Base-by-base conservation (phyloP, 2,888 invertebrate genomes). In the Brachynemurus nebulosus region DNA sequence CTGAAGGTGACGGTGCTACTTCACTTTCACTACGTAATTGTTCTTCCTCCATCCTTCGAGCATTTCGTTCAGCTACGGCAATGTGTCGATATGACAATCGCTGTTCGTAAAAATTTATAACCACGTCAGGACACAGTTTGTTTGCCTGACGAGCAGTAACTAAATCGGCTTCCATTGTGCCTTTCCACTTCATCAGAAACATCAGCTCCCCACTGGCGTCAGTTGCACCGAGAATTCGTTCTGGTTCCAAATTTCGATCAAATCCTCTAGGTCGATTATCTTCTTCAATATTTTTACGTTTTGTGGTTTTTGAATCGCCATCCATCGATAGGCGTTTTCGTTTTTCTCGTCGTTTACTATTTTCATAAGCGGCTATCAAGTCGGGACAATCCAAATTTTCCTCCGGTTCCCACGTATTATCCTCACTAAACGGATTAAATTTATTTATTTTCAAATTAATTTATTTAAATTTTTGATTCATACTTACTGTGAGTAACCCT, bases 131-230 rank as follows among this genome's bases (percentile, higher is more conserved):
- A 55, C 70, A 73, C 1, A 72, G 67, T 40, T 71, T 66, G 7
- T 76, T 72, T 1, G 79, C 62, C 30, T 76, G 74, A n/a, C 69
- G 66, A 0, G 78, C 74, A 0, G 71, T 65, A 0, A 80, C 73
- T 36, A 80, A 68, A 52, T 80, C 80, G n/a, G 75, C 67, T 54
- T 80, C 79, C 19, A 70, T 62, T 51, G 78, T 79, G 40, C 66
- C 70, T 53, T 68, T 66, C 93, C 93, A 93, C 70, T 91, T 86
- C 57, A 93, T 85, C 19, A 95, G 69, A 60, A 91, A 93, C 73
- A 81, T 86, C 0, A 92, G 70, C 57, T 85, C 84, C 1, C 90
- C 91, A 54, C 79, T 81, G n/a, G 82, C 82, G 57, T 92, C 80
- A 14, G 91, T 91, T 1, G 86, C 90, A 3, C 92, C 92, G 46